These are phyloP conservation scores for Triplophysa dalaica DNA, from an alignment of 2,113 vertebrate genomes.

Conservation along the genomic window DNA sequence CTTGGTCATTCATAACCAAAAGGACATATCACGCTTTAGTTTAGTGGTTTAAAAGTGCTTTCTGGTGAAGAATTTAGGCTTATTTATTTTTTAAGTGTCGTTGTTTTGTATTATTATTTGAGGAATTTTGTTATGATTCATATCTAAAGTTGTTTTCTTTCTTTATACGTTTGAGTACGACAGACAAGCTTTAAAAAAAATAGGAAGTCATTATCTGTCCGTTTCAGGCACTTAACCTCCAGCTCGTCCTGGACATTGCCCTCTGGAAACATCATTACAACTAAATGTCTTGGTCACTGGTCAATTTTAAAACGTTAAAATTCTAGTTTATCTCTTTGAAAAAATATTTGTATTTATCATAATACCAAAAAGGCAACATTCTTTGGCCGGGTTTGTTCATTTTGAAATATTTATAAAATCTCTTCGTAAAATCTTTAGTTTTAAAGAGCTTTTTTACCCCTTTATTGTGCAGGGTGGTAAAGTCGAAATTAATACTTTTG, in stretches of 20 bases:
- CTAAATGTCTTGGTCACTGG: background rate
- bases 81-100: no score
- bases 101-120: no score
- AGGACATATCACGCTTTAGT: no score
- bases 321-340: background rate
- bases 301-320: conserved; percentile 5
- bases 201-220: background rate
- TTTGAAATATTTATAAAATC: conserved; percentile 1
- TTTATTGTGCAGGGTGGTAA: no score
- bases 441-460: background rate
- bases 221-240: background rate
- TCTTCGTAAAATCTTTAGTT: conserved; percentile 1
- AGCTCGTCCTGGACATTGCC: conserved; percentile 10
- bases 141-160: background rate
- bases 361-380: background rate
- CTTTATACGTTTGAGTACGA: background rate
- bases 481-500: background rate
- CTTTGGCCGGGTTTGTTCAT: background rate
- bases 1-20: no score
- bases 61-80: no score
- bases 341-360: conserved; percentile 1
- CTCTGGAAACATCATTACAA: conserved; percentile 30
- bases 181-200: background rate
- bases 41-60: background rate
- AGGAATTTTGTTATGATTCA: background rate